A percentile compares a stretch with the other conserved stretches of the same genome.
Evolutionary conservation across 1,140 invertebrate genomes (phyloP).

Genomic region (Psilanteris sp.): DNA sequence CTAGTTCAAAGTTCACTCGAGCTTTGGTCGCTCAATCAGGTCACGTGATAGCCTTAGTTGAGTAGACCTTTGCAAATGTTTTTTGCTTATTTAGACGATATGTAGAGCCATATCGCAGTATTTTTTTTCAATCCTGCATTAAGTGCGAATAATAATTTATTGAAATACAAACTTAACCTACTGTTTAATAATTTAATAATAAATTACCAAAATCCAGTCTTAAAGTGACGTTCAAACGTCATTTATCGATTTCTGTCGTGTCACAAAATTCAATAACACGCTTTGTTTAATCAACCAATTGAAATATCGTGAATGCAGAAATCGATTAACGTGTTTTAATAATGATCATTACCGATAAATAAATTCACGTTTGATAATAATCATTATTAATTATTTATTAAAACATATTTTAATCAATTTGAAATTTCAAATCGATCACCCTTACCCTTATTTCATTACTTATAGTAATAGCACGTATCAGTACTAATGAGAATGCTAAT

Average conservation of each 20-base stretch:
- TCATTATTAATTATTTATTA: constrained; percentile 32
- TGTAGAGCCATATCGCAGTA: constrained; percentile 28
- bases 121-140: background rate
- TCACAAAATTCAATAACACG: constrained; percentile 1
- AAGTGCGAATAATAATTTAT: constrained; percentile 23
- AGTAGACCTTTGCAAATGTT: constrained; percentile 21
- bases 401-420: constrained; percentile 17
- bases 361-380: constrained; percentile 18
- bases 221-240: constrained; percentile 33
- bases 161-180: background rate
- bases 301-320: constrained; percentile 32
- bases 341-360: constrained; percentile 35
- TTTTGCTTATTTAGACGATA: constrained; percentile 16
- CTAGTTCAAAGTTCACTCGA: constrained; percentile 34
- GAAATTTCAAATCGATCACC: constrained; percentile 14
- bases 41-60: constrained; percentile 73
- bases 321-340: constrained; percentile 27
- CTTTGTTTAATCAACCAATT: constrained; percentile 1
- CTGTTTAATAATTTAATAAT: constrained; percentile 26
- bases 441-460: constrained; percentile 23
- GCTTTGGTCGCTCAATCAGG: constrained; percentile 66
- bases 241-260: constrained; percentile 22
- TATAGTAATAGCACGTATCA: constrained; percentile 5
- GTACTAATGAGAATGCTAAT: constrained; percentile 26
- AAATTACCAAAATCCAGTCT: constrained; percentile 49